phyloP scores from a whole-genome alignment of 2,888 invertebrate species.

The Drosophila recens region DNA sequence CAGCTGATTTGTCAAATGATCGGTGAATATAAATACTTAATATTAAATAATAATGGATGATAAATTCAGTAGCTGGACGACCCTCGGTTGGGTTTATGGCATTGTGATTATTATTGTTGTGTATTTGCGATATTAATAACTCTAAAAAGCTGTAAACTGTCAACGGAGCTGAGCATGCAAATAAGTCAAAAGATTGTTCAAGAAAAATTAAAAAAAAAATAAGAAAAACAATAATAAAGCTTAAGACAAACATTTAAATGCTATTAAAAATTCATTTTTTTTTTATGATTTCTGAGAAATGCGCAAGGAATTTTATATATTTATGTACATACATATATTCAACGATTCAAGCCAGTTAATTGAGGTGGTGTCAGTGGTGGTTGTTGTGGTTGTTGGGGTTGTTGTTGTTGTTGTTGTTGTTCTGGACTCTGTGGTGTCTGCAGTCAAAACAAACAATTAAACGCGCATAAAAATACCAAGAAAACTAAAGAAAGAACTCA shows the following conservation, averaged over 20 bases:
- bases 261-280: conserved; percentile 49
- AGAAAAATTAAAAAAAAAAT: conserved; percentile 1
- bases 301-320: conserved; percentile 37
- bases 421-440: conserved; percentile 3
- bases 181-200: conserved; percentile 49
- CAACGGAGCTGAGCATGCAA: conserved; percentile 55
- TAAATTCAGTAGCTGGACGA: conserved; percentile 64
- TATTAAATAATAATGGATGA: conserved; percentile 35
- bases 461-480: conserved; percentile 45
- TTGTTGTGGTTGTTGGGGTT: neutral
- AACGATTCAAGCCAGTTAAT: conserved; percentile 41
- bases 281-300: conserved; percentile 44
- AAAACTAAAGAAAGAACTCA: conserved; percentile 27
- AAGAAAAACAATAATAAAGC: conserved; percentile 15
- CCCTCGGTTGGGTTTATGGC: conserved; percentile 20
- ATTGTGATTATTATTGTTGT: conserved; percentile 30
- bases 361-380: conserved; percentile 16
- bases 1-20: conserved; percentile 55
- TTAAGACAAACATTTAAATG: conserved; percentile 26
- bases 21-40: conserved; percentile 14
- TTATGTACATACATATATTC: neutral
- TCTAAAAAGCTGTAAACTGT: conserved; percentile 62
- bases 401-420: conserved; percentile 6
- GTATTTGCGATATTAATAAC: conserved; percentile 38
- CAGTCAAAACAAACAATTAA: conserved; percentile 69